Base-by-base conservation (phyloP, 2,113 vertebrate genomes). In the Neolamprologus longior region DNA sequence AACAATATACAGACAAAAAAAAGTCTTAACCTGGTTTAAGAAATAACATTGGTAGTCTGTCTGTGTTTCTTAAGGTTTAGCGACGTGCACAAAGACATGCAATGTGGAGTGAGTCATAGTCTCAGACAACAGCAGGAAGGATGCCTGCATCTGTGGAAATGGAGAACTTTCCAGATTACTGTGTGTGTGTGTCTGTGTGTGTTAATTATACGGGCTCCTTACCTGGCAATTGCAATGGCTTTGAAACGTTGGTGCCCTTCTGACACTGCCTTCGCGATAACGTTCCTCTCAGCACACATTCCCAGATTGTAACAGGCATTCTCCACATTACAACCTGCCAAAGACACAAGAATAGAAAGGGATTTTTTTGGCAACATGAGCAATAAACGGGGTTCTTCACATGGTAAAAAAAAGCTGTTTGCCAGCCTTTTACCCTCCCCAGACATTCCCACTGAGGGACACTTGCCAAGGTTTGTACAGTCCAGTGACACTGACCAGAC, bases 271-370 rank as follows among this genome's bases (percentile, higher is more conserved):
- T 98, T 99, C 2, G 96, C 94, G 68, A 99, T 98, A 4, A 97
- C 97, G 0, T 94, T 94, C 6, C 98, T 96, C 84, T 99, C 98
- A 0, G 98, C 99, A 1, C 99, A 99, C 55, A 96, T 1, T 2
- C 98, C 97, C 88, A 99, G 90, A 3, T 96, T 95, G 93, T 96
- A 94, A 87, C 95, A 96, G 3, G 97, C 97, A 0, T 99, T 99
- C 90, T 99, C 98, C 83, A 99, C 89, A 1, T 99, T 99, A 93
- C 99, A 99, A 4, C 98, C 98, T 99, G 95, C 7, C 45, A 2
- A 15, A 15, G 24, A 85, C n/a, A 91, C 61, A 63, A 40, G 55
- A 45, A 52, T 14, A 26, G 2, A 66, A 11, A 73, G 17, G 15
- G 31, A 19, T 50, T 5, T 14, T 37, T 68, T 78, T 12, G 80